Percentiles rank a stretch among this genome's conserved stretches.
These are phyloP conservation scores for Corythaeola cristata DNA, from an alignment of 2,113 vertebrate genomes.

Conservation along the genomic window DNA sequence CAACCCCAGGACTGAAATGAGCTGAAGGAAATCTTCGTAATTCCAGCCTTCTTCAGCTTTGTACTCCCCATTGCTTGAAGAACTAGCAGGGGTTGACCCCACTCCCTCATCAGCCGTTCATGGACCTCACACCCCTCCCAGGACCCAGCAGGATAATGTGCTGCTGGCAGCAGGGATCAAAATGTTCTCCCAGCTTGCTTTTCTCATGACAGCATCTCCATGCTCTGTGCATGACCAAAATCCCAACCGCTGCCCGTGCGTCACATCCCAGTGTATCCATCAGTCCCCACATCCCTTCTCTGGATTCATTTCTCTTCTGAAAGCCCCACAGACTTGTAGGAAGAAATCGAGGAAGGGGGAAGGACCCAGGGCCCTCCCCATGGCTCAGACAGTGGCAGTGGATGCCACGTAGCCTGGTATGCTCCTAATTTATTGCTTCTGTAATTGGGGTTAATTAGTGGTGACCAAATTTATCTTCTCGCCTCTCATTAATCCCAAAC, in stretches of 20 bases:
- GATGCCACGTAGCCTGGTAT: background rate
- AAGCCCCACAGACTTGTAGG: background rate
- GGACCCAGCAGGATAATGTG: rapidly evolving
- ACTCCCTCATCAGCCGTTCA: background rate
- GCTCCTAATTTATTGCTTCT: slow-evolving; percentile 62
- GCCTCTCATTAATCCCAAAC: slow-evolving; percentile 68
- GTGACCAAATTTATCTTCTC: slow-evolving; percentile 67
- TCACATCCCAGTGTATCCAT: background rate
- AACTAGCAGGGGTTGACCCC: rapidly evolving
- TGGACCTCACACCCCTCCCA: background rate
- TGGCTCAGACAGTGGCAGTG: background rate
- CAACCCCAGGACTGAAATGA: background rate
- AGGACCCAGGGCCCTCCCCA: background rate
- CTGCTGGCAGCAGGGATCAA: background rate
- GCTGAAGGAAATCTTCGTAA: background rate
- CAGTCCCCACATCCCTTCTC: background rate
- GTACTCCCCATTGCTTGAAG: background rate
- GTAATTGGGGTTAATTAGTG: slow-evolving; percentile 75
- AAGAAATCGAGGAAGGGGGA: background rate
- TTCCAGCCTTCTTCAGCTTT: background rate
- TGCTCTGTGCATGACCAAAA: background rate
- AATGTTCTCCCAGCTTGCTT: background rate
- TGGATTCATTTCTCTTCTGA: background rate
- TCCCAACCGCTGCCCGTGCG: background rate
- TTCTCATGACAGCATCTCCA: background rate